Evolutionary conservation across 2,888 invertebrate genomes (phyloP), one percentile per base, ranked within the genome.

Genomic region (Formica aserva): DNA sequence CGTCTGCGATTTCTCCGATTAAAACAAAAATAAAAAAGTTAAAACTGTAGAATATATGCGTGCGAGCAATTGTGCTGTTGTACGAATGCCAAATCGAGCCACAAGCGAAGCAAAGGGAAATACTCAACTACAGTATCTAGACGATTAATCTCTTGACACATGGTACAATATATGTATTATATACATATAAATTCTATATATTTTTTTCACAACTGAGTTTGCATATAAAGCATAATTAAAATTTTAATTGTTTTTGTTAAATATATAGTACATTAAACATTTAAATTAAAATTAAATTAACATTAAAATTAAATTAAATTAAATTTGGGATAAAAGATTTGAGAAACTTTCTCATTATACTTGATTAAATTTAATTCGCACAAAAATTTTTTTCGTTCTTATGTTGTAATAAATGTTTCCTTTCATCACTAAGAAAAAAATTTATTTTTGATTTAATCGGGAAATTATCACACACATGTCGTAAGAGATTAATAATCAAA

Each of bases 1-100:
- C 85, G 88, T 85, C 85, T 87, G 88, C 84, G 90, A 87, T 88
- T 77, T 82, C 62, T 71, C 85, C 80, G 66, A 63, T 60, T 75
- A 69, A 67, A 72, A 77, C 38, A 57, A 67, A 83, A 69, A 80
- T 52, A 77, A 76, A 77, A 26, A 78, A 83, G 85, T 75, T 86
- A 83, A 84, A 87, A 88, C 83, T 85, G 60, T 86, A 89, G 82
- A 69, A 83, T 89, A 80, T 82, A 76, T 83, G 83, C 71, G 88
- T 84, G 75, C 67, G 77, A 83, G 52, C 71, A 80, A n/a, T 55
- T 77, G 45, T 55, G 57, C 77, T 55, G 22, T 65, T 66, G 67
- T 72, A 84, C 48, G 74, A 78, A 72, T 76, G 86, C 76, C 76
- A 83, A 85, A 80, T 76, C 63, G 82, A 82, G 67, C 48, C 75